Percentiles rank a stretch among this genome's conserved stretches.
These are phyloP conservation scores for Blastobasis lacticolella DNA, from an alignment of 2,888 invertebrate species.

Conservation along the genomic window DNA sequence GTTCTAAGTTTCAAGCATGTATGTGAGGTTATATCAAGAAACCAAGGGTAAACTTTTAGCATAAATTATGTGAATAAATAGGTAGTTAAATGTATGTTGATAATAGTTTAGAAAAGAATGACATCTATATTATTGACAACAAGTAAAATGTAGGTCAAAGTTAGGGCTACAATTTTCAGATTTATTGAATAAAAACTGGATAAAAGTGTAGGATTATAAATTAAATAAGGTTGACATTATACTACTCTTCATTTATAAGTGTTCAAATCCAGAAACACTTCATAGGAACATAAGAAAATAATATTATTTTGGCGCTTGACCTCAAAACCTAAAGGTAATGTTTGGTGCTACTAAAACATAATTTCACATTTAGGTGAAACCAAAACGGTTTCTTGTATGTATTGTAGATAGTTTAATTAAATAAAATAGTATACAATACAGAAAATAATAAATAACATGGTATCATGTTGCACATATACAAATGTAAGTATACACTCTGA, in stretches of 20 bases:
- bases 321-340: conserved; percentile 11
- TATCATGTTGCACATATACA: no score
- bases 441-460: no score
- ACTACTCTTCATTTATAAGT: neutral
- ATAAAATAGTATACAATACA: no score
- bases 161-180: neutral
- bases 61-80: no score
- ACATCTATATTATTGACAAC: neutral
- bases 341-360: no score
- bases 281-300: conserved; percentile 6
- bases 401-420: no score
- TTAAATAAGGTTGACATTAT: neutral
- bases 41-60: no score
- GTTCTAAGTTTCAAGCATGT: conserved; percentile 5
- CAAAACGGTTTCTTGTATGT: no score
- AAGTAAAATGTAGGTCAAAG: conserved; percentile 7
- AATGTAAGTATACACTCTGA: no score
- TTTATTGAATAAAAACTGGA: conserved; percentile 7
- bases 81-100: neutral
- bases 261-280: neutral
- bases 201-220: conserved; percentile 1
- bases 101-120: neutral
- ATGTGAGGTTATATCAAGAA: conserved; percentile 1
- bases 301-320: conserved; percentile 6
- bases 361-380: no score